Evolutionary conservation across 2,888 invertebrate genomes (phyloP), one percentile per base, ranked within the genome.

Genomic region (Eupsilia transversa): DNA sequence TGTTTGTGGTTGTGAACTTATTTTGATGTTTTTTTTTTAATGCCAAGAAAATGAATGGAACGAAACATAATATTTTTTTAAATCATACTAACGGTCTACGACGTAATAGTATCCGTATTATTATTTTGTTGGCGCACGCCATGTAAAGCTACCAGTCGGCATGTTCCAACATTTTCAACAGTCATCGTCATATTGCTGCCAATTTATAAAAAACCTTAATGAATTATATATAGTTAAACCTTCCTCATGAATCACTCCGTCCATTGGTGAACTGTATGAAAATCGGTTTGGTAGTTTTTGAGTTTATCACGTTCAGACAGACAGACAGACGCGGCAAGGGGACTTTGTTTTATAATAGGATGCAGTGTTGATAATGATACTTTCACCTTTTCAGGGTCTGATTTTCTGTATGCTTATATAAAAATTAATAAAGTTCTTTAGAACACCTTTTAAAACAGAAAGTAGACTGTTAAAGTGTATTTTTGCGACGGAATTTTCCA

Each of bases 401-500:
- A 20, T 72, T 20, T n/a, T 20, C 7, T 27, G 14, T 30, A 10
- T 27, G 23, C 4, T 30, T 27, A 46, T n/a, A 30, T 38, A 20
- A 35, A 46, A 72, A 46, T 14, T 20, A 14, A 41, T n/a, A 33
- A 71, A n/a, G 14, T 38, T 59, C 0, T 17, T 10, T 7, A 12
- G 0, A 43, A 57, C 4, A 46, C 35, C 3, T 35, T 27, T 2
- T 14, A 35, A 41, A 33, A 35, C 12, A 35, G 20, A 65, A 33
- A 43, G 7, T 27, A 20, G 0, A 6, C 0, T 17, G 1, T n/a
- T 10, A 9, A 1, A n/a, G 7, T 20, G 27, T 1, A 3, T 23
- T 43, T 20, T 64, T 9, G 17, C 2, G 3, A 3, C 30, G 9
- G 17, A 35, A 17, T 46, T 72, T 77, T 56, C n/a, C 14, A 4